Percentiles rank a stretch among this genome's conserved stretches.
These are phyloP conservation scores for Melinaea menophilus DNA, from an alignment of 2,888 invertebrate genomes.

Conservation along the genomic window DNA sequence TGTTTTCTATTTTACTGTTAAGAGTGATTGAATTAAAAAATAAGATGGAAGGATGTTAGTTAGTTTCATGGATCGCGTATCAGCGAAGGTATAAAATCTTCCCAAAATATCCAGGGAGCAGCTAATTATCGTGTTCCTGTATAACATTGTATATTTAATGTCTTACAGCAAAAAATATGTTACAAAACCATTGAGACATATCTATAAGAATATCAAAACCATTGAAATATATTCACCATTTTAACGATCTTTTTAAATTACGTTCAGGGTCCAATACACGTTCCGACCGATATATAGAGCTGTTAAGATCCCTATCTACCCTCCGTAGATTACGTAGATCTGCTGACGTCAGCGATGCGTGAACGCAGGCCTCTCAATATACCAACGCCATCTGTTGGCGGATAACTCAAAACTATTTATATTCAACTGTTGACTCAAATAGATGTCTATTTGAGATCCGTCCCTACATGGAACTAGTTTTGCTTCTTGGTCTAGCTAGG, in stretches of 20 bases:
- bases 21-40: too few relatives aligned
- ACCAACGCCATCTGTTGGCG: slow-evolving; percentile 34
- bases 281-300: slow-evolving; percentile 40
- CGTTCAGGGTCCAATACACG: slow-evolving; percentile 24
- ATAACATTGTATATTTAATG: too few relatives aligned
- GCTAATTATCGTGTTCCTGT: too few relatives aligned
- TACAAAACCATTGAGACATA: background rate
- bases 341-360: slow-evolving; percentile 47
- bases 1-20: background rate
- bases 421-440: too few relatives aligned
- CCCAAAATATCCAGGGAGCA: too few relatives aligned
- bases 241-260: slow-evolving; percentile 22
- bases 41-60: too few relatives aligned
- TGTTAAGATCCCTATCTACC: slow-evolving; percentile 66
- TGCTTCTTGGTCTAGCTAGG: too few relatives aligned
- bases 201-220: slow-evolving; percentile 9
- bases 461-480: too few relatives aligned
- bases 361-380: slow-evolving; percentile 38
- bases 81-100: too few relatives aligned
- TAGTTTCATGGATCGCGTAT: too few relatives aligned
- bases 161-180: too few relatives aligned
- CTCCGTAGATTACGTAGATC: slow-evolving; percentile 40
- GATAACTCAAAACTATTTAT: background rate
- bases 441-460: too few relatives aligned
- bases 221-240: slow-evolving; percentile 12